Evolutionary conservation across 2,797 vertebrate species (phyloP), one percentile per base, ranked within the genome.

Genomic region (Acrocephalus scirpaceus): DNA sequence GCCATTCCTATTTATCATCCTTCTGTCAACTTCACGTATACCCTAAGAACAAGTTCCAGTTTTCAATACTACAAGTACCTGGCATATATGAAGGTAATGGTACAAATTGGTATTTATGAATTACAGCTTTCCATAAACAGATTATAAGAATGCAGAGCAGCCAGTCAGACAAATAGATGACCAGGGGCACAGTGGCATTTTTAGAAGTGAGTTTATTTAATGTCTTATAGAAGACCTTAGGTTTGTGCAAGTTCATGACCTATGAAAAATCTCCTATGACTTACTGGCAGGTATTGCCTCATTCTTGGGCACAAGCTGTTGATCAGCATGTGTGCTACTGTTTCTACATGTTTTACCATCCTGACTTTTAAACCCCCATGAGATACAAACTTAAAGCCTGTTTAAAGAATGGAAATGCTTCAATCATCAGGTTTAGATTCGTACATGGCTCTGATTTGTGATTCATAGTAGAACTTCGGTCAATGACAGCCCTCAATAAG

Each of bases 101-200:
- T 77, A 65, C 83, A 87, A 87, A 91, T 54, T 77, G 53, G 22
- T 79, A 62, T 88, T 93, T 82, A 74, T 2, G 11, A 95, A 92
- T 66, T 64, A 40, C 65, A 74, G 53, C 86, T 89, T 88, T 82
- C 90, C 81, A 38, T 91, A 95, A 94, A 95, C 82, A 90, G 34
- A 50, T 30, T 10, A 36, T 22, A 54, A 92, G 71, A 82, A 85
- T 79, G 71, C 10, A 16, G 73, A 74, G 44, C 86, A 95, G 69
- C 50, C 40, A 44, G 58, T 82, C 60, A 71, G 38, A 71, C 36
- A 75, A 87, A 84, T 2, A 54, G 74, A 45, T 62, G 71, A 79
- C 53, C 34, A 64, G 38, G 50, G 57, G 12, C 62, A 86, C 48
- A 25, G 29, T 36, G 61, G 38, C 50, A 56, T 58, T 92, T 89